Conservation (phyloP, 2,888 invertebrate genomes). For the Perithous albicinctus region DNA sequence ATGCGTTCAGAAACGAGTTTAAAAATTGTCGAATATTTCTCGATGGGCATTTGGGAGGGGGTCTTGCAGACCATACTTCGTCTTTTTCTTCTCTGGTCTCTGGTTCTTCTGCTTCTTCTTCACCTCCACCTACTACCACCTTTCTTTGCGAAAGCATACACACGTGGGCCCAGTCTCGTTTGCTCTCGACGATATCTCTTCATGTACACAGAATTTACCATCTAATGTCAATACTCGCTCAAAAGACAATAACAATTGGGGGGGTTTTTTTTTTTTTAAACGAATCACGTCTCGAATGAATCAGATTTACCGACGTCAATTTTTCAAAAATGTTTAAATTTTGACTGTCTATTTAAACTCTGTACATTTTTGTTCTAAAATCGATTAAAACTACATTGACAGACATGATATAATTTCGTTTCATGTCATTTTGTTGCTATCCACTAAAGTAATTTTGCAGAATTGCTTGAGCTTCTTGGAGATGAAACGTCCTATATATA, state of each 20-base stretch:
- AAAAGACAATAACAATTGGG: not conserved
- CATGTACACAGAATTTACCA: constrained; percentile 49
- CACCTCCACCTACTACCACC: constrained; percentile 65
- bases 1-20: constrained; percentile 82
- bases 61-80: constrained; percentile 58
- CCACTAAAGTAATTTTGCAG: too few species aligned
- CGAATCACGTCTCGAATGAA: not conserved
- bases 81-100: constrained; percentile 30
- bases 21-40: constrained; percentile 83
- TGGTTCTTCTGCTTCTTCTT: constrained; percentile 44
- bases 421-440: too few species aligned
- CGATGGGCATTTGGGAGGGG: constrained; percentile 68
- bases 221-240: constrained; percentile 16
- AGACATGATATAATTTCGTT: too few species aligned
- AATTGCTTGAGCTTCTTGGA: not conserved
- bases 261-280: too few species aligned
- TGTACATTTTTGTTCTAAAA: too few species aligned
- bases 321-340: not conserved
- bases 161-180: constrained; percentile 60
- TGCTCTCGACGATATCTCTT: constrained; percentile 48
- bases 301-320: not conserved
- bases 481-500: not conserved
- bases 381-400: too few species aligned
- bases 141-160: constrained; percentile 58
- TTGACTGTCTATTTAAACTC: not conserved